Evolutionary conservation across 2,113 vertebrate species (phyloP), one percentile per base, ranked within the genome.

Genomic region (Odontesthes bonariensis): DNA sequence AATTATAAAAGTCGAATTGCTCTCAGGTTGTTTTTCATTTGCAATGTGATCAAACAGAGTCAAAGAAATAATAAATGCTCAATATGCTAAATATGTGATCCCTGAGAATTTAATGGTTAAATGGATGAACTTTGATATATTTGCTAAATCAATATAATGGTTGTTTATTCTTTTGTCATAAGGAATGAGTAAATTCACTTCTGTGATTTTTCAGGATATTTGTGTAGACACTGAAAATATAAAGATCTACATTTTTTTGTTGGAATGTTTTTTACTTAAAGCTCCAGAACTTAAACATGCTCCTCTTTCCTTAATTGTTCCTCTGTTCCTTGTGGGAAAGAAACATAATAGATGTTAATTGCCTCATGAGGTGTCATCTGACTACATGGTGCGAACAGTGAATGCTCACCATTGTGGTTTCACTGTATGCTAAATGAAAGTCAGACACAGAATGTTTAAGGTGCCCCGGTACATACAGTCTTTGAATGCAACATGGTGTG

Each of bases 281-380:
- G 33, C 7, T 56, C 2, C 33, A 19, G 27, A 12, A 2, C 13
- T 67, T 22, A 17, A 53, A 56, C 19, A n/a, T 56, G 8, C 19
- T 32, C 13, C 7, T 46, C 8, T 23, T 47, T 56, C 35, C 31
- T 27, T 17, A 16, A 38, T 46, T 17, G 20, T 49, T 56, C n/a
- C 22, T 42, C 9, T 57, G 4, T 35, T 61, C 32, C 54, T 46
- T 20, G 56, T 64, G 75, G 77, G 33, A 52, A 12, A 65, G 42
- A 69, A 77, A 88, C 51, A 46, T 6, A 76, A 81, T 88, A 66
- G 62, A 69, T 53, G 38, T 42, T 52, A 78, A 74, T 17, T 10
- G 9, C n/a, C 22, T 79, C 35, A 76, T 46, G 2, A 59, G 23
- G 58, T 14, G 3, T 68, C 66, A 62, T 40, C 59, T 82, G 46